These are phyloP conservation scores for Capitulum mitella DNA, from an alignment of 2,888 invertebrate genomes.

Conservation along the genomic window DNA sequence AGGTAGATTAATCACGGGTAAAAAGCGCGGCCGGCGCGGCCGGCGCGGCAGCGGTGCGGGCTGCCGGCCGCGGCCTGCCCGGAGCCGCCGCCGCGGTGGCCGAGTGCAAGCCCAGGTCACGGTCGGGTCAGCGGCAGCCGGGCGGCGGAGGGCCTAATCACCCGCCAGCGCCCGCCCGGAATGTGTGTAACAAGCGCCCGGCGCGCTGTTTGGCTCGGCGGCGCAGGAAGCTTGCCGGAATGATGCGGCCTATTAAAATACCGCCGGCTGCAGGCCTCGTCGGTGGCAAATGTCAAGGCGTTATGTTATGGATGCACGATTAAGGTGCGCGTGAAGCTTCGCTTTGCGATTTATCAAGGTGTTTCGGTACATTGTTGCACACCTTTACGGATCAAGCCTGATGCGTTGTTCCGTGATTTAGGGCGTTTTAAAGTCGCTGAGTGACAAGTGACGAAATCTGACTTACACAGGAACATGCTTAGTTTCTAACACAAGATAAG, in stretches of 20 bases:
- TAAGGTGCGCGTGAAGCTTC: no score
- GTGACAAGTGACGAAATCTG: no score
- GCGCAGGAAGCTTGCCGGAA: not conserved
- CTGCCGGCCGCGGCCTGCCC: not conserved
- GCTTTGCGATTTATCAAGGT: no score
- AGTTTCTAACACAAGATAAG: no score
- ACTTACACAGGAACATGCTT: no score
- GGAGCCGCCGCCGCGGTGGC: not conserved
- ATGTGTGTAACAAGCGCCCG: not conserved
- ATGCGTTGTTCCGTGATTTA: no score
- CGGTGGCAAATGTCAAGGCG: not conserved
- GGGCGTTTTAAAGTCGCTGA: no score
- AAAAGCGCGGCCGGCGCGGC: not conserved
- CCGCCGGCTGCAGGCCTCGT: not conserved
- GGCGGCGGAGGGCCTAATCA: not conserved
- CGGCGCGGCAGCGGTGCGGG: not conserved
- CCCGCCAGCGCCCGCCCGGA: not conserved
- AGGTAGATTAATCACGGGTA: slow-evolving; percentile 21
- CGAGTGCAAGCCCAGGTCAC: not conserved
- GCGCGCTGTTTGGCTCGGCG: no score
- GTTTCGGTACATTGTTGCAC: no score
- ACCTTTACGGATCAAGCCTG: no score
- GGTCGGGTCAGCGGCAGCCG: not conserved
- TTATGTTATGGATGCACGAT: not conserved
- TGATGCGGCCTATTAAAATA: not conserved